Evolutionary conservation across 2,888 invertebrate species (phyloP), one percentile per base, ranked within the genome.

Genomic region (Gandaritis pyraliata): DNA sequence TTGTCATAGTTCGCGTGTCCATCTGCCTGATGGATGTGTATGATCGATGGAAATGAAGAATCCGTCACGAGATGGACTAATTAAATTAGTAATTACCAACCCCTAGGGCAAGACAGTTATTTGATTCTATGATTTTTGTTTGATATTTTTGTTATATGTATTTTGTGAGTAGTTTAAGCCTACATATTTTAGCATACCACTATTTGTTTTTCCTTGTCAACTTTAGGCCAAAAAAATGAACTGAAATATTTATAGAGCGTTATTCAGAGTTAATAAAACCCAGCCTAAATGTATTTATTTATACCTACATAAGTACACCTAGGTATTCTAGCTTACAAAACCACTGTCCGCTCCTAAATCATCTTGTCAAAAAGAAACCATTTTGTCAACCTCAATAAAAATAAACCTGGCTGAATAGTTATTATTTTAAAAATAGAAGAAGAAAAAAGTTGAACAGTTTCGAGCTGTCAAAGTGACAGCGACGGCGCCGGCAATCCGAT

Each of bases 381-480:
- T 64, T 61, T 64, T 64, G 68, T 70, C 70, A 70, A 66, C 64
- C 43, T 55, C 50, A 61, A 58, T 54, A 64, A 64, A 67, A 68
- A 67, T 61, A 65, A 66, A 65, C 45, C 55, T 71, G 78, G 72
- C 78, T 79, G 80, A 80, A 85, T 79, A 78, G 75, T 78, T 79
- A 82, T 80, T 77, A 74, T 78, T 81, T 76, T 77, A 79, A 79
- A 78, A 71, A 72, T 69, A 72, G 78, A 79, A 76, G 30, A 30
- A 23, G 12, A 78, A 73, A 76, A 78, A 77, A 73, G 64, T 71
- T 70, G 69, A 76, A 78, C 76, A 72, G 82, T 80, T 83, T 75
- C 74, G 76, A 80, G 82, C 86, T 87, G 88, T 88, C 88, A 87
- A 76, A 80, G 69, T 86, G 88, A 86, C 87, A 85, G 84, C 84